Conservation (phyloP, 2,888 invertebrate genomes). For the Odontocolon sp. region DNA sequence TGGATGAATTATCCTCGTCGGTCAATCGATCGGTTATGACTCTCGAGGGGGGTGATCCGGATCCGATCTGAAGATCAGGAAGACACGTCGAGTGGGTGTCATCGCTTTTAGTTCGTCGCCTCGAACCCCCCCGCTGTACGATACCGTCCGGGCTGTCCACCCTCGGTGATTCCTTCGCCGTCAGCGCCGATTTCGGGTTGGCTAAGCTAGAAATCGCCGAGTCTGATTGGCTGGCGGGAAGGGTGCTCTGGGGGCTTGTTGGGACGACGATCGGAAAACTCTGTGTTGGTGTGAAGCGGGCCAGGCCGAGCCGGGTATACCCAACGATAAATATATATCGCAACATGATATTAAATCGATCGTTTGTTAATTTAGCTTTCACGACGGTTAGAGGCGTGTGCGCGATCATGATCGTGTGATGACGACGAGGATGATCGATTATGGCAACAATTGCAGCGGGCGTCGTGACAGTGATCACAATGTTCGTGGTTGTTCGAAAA, state of each 20-base stretch:
- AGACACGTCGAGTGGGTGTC: neutral
- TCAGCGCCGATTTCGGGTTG: conserved; percentile 66
- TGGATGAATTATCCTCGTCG: conserved; percentile 54
- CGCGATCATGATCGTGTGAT: neutral
- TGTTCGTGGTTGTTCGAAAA: too few species aligned
- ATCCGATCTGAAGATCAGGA: neutral
- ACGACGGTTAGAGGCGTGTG: conserved; percentile 8
- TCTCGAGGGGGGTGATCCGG: neutral
- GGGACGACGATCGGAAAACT: conserved; percentile 71
- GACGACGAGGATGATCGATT: neutral
- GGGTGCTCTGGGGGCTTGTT: conserved; percentile 60
- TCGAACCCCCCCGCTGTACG: conserved; percentile 12
- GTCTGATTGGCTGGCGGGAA: conserved; percentile 76
- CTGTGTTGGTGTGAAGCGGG: conserved; percentile 60
- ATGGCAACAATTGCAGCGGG: too few species aligned
- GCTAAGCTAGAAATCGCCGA: conserved; percentile 79
- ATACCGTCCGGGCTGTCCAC: conserved; percentile 51
- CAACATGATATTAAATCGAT: conserved; percentile 23
- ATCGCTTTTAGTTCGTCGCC: conserved; percentile 54
- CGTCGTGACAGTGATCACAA: too few species aligned
- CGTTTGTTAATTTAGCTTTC: neutral
- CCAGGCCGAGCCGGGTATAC: conserved; percentile 23
- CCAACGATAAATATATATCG: too few species aligned
- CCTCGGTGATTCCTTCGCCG: conserved; percentile 35
- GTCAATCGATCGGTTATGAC: conserved; percentile 52